Conservation (phyloP, 2,888 invertebrate genomes). For the Pocota personata region DNA sequence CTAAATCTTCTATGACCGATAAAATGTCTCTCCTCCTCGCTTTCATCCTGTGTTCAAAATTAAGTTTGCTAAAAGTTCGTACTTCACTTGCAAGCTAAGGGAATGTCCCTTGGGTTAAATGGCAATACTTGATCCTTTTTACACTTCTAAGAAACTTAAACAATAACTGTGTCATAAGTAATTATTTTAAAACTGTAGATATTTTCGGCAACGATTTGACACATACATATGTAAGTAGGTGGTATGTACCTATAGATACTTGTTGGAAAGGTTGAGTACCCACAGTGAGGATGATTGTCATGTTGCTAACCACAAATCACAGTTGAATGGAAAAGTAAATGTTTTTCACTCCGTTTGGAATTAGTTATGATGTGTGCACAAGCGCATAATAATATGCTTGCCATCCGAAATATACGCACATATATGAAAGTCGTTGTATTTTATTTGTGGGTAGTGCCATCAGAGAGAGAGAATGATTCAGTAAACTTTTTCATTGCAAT, state of each 20-base stretch:
- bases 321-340: slow-evolving; percentile 46
- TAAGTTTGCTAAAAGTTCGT: slow-evolving; percentile 16
- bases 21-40: background rate
- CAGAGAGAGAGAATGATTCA: background rate
- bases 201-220: slow-evolving; percentile 40
- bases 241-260: background rate
- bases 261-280: background rate
- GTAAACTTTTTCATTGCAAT: slow-evolving; percentile 45
- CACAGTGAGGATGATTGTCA: slow-evolving; percentile 15
- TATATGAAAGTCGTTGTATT: background rate
- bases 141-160: slow-evolving; percentile 43
- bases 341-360: slow-evolving; percentile 38
- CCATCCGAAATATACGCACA: background rate
- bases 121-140: slow-evolving; percentile 61
- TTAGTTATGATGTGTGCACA: slow-evolving; percentile 19
- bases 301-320: slow-evolving; percentile 46
- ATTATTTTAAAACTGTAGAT: slow-evolving; percentile 59
- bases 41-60: background rate
- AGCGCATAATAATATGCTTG: slow-evolving; percentile 11
- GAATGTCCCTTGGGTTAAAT: slow-evolving; percentile 19
- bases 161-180: slow-evolving; percentile 58
- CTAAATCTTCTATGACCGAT: background rate
- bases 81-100: background rate
- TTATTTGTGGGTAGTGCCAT: background rate
- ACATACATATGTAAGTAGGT: background rate